Conservation (phyloP, 2,113 vertebrate genomes). For the Acrocephalus arundinaceus region DNA sequence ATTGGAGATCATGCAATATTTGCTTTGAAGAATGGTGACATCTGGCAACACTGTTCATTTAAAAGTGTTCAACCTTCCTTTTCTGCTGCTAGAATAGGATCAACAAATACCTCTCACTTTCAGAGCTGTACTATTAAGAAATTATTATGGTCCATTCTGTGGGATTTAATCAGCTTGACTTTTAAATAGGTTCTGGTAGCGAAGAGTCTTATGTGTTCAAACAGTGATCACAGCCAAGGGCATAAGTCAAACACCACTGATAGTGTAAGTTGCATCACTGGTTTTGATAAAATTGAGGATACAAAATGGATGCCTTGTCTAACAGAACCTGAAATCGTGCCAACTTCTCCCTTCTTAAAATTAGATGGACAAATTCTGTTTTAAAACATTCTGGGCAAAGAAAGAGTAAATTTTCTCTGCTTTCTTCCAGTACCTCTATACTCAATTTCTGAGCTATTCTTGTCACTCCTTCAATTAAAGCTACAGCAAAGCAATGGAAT, state of each 20-base stretch:
- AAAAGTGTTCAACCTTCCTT: not conserved
- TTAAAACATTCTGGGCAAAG: not conserved
- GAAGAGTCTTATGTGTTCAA: not conserved
- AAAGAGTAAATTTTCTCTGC: not conserved
- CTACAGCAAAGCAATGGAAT: not conserved
- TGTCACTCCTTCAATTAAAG: not conserved
- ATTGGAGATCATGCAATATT: conserved; percentile 2
- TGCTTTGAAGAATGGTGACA: not conserved
- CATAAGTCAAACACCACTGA: not conserved
- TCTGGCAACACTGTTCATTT: not conserved
- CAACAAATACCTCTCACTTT: not conserved
- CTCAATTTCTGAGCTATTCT: not conserved
- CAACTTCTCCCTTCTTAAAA: not conserved
- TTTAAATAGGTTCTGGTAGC: not conserved
- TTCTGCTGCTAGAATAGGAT: not conserved
- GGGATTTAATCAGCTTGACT: not conserved
- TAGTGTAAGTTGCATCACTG: not conserved
- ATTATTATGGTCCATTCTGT: not conserved
- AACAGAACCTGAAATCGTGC: not conserved
- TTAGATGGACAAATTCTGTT: not conserved
- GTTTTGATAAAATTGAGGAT: not conserved
- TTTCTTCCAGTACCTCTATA: not conserved
- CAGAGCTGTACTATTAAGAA: not conserved
- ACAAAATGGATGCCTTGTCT: not conserved
- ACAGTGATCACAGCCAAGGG: not conserved